Conservation (phyloP, 2,113 vertebrate species). For the Tyto alba region DNA sequence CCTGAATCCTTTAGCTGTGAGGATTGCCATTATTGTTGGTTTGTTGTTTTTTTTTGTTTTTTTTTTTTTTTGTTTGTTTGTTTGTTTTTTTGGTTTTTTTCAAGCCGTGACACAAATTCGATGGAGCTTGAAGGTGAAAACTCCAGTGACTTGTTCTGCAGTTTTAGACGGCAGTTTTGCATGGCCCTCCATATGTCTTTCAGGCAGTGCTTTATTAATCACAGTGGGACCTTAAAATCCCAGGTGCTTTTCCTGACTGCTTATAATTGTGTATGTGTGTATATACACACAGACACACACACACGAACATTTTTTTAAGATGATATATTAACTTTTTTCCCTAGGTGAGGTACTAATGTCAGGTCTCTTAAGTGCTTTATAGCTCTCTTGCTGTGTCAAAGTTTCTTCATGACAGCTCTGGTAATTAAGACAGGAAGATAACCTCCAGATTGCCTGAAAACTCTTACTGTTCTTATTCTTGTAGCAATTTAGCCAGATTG, state of each 20-base stretch:
- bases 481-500: background rate
- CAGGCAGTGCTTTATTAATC: background rate
- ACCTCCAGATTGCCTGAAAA: background rate
- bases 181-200: background rate
- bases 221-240: background rate
- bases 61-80: background rate
- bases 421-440: background rate
- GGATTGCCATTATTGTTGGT: background rate
- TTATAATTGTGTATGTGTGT: rapidly evolving
- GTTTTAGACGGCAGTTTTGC: background rate
- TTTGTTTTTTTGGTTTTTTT: no score
- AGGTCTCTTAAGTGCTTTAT: background rate
- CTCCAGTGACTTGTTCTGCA: background rate
- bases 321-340: background rate
- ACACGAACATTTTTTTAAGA: background rate
- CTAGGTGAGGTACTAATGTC: background rate
- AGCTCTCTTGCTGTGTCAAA: background rate
- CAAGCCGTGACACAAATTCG: background rate
- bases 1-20: background rate
- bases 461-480: background rate
- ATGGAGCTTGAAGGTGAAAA: background rate
- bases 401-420: background rate
- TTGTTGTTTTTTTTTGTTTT: no score
- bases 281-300: rapidly evolving
- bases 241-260: background rate